Conservation (phyloP, 2,797 vertebrate genomes). For the Ptychadena robeensis region DNA sequence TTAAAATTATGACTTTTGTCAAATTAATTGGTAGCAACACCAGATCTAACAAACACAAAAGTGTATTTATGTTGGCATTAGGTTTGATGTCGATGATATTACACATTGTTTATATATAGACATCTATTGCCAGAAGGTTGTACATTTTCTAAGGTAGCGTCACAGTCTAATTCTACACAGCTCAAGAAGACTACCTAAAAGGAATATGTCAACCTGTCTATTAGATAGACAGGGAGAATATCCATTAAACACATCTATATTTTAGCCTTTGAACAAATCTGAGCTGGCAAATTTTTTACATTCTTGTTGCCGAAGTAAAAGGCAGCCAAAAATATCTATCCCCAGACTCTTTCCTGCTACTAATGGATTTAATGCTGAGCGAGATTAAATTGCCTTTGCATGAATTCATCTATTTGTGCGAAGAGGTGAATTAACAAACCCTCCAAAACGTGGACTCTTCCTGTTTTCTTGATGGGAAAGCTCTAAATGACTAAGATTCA, state of each 20-base stretch:
- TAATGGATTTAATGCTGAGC: conserved; percentile 41
- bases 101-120: neutral
- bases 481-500: neutral
- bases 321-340: conserved; percentile 63
- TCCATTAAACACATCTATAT: conserved; percentile 71
- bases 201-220: conserved; percentile 72
- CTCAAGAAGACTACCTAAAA: conserved; percentile 60
- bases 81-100: too few relatives aligned
- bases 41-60: too few relatives aligned
- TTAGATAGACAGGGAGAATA: conserved; percentile 69
- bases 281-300: conserved; percentile 72
- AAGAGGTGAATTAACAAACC: conserved; percentile 44
- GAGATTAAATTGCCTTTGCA: conserved; percentile 51
- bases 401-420: conserved; percentile 56
- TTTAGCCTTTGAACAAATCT: conserved; percentile 71
- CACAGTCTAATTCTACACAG: conserved; percentile 36
- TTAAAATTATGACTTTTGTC: too few relatives aligned
- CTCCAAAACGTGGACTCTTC: conserved; percentile 10
- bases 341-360: neutral
- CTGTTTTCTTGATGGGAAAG: conserved; percentile 17
- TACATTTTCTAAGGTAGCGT: conserved; percentile 28
- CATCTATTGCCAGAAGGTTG: conserved; percentile 52
- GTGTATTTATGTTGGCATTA: too few relatives aligned
- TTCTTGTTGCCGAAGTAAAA: conserved; percentile 68
- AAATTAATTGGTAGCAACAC: too few relatives aligned